Conservation (phyloP, 1,140 invertebrate species). For the Monochamus saltuarius region DNA sequence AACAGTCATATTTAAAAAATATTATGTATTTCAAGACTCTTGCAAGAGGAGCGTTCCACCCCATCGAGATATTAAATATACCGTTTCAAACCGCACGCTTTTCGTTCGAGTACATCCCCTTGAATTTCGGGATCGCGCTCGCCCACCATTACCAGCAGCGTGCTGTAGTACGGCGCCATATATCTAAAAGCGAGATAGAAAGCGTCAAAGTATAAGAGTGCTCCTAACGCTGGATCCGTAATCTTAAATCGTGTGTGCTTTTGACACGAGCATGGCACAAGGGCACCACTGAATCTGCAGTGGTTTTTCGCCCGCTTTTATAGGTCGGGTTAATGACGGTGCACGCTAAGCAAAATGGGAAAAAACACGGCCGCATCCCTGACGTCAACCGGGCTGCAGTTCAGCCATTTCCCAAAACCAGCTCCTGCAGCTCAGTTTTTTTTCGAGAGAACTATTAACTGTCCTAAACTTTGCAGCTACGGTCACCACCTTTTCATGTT, state of each 20-base stretch:
- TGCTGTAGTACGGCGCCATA: too few relatives aligned
- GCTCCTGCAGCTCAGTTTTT: neutral
- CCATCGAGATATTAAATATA: too few relatives aligned
- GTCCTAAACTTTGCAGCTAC: too few relatives aligned
- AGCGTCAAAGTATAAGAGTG: conserved; percentile 16
- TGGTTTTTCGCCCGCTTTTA: neutral
- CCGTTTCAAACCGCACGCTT: too few relatives aligned
- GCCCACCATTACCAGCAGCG: too few relatives aligned
- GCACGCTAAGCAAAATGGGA: conserved; percentile 9
- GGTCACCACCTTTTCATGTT: too few relatives aligned
- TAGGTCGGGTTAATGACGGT: conserved; percentile 13
- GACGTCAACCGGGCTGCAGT: neutral
- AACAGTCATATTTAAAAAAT: too few relatives aligned
- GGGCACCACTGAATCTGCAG: conserved; percentile 3
- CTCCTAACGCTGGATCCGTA: conserved; percentile 18
- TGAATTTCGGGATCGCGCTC: too few relatives aligned
- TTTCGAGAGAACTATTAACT: neutral
- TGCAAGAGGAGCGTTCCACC: too few relatives aligned
- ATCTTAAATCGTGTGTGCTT: conserved; percentile 25
- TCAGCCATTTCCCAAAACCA: neutral
- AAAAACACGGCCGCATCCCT: neutral
- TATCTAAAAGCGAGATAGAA: conserved; percentile 3
- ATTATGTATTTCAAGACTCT: too few relatives aligned
- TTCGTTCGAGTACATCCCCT: too few relatives aligned
- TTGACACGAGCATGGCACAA: conserved; percentile 18